Base-by-base conservation (phyloP, 2,888 invertebrate species). In the Tinea pellionella region DNA sequence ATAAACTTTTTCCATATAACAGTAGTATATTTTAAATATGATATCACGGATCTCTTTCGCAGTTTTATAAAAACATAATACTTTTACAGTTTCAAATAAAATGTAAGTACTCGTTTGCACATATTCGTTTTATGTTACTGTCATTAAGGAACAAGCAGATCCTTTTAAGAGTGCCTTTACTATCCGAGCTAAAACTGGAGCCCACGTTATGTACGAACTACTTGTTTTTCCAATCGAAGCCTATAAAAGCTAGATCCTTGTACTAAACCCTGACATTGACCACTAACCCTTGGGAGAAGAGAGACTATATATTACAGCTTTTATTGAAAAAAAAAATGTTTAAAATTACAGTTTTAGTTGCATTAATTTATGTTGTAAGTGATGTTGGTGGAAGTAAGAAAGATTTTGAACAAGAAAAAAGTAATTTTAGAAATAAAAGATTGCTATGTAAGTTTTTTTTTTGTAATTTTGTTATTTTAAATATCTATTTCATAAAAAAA, bases 201-300 rank as follows among this genome's bases (percentile, higher is more conserved):
- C 82, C 83, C 80, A 84, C 85, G 77, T 81, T 75, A 65, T 73
- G 71, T 68, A 71, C 66, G 63, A 61, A 66, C 70, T 74, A 76
- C 76, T 75, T 77, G 80, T 82, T 79, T 78, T 74, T 71, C 66
- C 70, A 66, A 71, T 71, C 73, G 69, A 73, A 70, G 65, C 66
- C 72, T 87, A 87, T 86, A 87, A 77, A 87, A 86, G 84, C 80
- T 80, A 81, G 81, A 68, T 66, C 68, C 67, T 71, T 72, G 11
- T 69, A 68, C 68, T 70, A 72, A 79, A 70, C 82, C 86, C 83
- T 85, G 86, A 85, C 86, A 87, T 85, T 87, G 83, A 15, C 16
- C 59, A 47, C 47, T 47, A 47, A 16, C 15, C 47, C 47, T 47
- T 9, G 37, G 37, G 9, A n/a, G 37, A 37, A n/a, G 37, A 37